Base-by-base conservation (phyloP, 1,140 invertebrate genomes). In the Wiebesia pumilae region DNA sequence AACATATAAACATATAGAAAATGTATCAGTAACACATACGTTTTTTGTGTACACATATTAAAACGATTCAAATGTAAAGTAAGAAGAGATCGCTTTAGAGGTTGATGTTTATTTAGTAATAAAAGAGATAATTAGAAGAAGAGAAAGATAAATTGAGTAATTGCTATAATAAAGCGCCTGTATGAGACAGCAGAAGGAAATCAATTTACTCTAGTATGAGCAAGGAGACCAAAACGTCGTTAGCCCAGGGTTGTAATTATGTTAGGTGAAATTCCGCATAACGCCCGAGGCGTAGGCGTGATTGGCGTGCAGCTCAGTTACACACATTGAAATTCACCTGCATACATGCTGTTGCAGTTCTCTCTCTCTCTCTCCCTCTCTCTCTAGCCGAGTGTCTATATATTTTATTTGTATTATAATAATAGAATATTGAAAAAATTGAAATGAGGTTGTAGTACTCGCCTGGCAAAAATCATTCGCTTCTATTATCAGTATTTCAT, bases 261-360 rank as follows among this genome's bases (percentile, higher is more conserved):
- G 33, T 85, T 85, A 30, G 62, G 40, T 38, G 38, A 85, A 85
- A 80, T 85, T 65, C 73, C 43, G 65, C 27, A 30, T 54, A 54
- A 4, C 58, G 58, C 3, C 27, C 0, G 1, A 27, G 62, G 40
- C 75, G 62, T 38, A 12, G 62, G 35, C 51, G 38, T 38, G 35
- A 79, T 84, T 84, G 75, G 21, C 43, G 58, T 38, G 51, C 4
- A n/a, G 6, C 3, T 0, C 71, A 54, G 77, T 33, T 24, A 71
- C 40, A 6, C 3, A 19, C 40, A 10, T 35, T 35, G 71, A 75
- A 71, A 54, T 47, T 71, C 38, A 62, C 1, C 21, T 62, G 24
- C 21, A 27, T 4, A 27, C 24, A 27, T 10, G 4, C 2, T 10
- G 14, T 62, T 62, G 3, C 14, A 27, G 24, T 24, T 54, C 7